Percentiles rank a stretch among this genome's conserved stretches.
These are phyloP conservation scores for Coronaproctus castanopsis DNA, from an alignment of 2,888 invertebrate genomes.

Conservation along the genomic window DNA sequence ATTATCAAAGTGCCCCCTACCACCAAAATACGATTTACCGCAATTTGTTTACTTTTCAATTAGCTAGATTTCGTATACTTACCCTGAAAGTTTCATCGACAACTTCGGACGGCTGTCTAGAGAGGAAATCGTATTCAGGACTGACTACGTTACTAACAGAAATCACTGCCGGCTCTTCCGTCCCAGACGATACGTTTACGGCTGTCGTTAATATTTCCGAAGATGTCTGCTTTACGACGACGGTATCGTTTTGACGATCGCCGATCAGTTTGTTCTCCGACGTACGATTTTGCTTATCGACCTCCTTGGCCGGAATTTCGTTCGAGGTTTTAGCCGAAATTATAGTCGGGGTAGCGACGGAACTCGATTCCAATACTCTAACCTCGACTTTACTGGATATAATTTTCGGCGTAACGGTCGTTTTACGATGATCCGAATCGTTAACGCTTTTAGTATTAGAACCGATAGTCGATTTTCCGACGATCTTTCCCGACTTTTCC, in stretches of 20 bases:
- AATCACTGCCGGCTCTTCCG: conserved; percentile 31
- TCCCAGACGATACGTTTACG: conserved; percentile 17
- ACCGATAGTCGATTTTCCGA: conserved; percentile 15
- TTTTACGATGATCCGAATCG: conserved; percentile 4
- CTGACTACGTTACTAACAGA: conserved; percentile 40
- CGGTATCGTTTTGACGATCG: neutral
- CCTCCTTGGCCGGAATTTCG: too few relatives aligned
- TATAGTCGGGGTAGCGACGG: neutral
- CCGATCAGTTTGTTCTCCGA: neutral
- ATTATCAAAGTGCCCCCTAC: too few relatives aligned
- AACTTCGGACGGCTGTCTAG: conserved; percentile 63
- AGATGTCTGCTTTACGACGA: conserved; percentile 16
- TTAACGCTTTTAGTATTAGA: conserved; percentile 24
- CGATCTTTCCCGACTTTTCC: neutral
- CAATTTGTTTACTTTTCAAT: too few relatives aligned
- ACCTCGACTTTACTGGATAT: conserved; percentile 20
- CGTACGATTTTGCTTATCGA: neutral
- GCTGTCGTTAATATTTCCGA: conserved; percentile 5
- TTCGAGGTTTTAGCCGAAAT: neutral
- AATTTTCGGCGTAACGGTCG: conserved; percentile 7
- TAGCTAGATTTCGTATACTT: conserved; percentile 14
- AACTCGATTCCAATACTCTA: conserved; percentile 11
- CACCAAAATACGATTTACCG: too few relatives aligned
- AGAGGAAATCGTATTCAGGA: conserved; percentile 66
- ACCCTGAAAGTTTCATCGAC: conserved; percentile 70